Percentiles rank a stretch among this genome's conserved stretches.
phyloP scores from a whole-genome alignment of 1,140 invertebrate genomes.

The Periplaneta americana region DNA sequence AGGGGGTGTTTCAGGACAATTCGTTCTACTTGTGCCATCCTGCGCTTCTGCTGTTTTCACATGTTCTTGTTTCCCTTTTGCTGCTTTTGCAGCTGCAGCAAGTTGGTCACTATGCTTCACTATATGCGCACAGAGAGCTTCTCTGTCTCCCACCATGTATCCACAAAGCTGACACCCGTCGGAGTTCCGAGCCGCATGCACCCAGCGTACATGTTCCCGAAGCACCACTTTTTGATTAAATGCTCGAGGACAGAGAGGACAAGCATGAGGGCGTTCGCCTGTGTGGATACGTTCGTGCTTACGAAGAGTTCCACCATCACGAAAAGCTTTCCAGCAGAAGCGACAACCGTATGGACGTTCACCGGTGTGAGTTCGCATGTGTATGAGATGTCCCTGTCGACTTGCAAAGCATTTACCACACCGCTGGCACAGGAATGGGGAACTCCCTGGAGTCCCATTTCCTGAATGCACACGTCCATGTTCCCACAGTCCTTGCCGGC shows the following conservation, averaged over 20 bases:
- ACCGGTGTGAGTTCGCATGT: constrained; percentile 52
- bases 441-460: not conserved
- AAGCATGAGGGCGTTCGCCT: constrained; percentile 59
- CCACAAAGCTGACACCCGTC: constrained; percentile 41
- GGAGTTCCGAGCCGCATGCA: constrained; percentile 39
- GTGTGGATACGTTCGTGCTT: constrained; percentile 58
- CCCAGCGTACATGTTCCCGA: constrained; percentile 44
- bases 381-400: constrained; percentile 65
- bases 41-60: not conserved
- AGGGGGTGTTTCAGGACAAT: not conserved
- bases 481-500: constrained; percentile 43
- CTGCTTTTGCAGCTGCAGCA: constrained; percentile 38
- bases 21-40: not conserved
- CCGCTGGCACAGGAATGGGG: not conserved
- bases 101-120: constrained; percentile 42
- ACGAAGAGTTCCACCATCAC: constrained; percentile 49
- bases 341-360: constrained; percentile 63
- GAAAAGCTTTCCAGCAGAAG: constrained; percentile 76
- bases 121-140: constrained; percentile 46
- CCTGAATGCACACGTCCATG: constrained; percentile 38
- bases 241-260: constrained; percentile 54
- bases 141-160: constrained; percentile 37
- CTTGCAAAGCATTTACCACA: not conserved
- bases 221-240: constrained; percentile 49
- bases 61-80: constrained; percentile 36